Conservation (phyloP, 2,797 vertebrate genomes). For the Micrastur ruficollis region DNA sequence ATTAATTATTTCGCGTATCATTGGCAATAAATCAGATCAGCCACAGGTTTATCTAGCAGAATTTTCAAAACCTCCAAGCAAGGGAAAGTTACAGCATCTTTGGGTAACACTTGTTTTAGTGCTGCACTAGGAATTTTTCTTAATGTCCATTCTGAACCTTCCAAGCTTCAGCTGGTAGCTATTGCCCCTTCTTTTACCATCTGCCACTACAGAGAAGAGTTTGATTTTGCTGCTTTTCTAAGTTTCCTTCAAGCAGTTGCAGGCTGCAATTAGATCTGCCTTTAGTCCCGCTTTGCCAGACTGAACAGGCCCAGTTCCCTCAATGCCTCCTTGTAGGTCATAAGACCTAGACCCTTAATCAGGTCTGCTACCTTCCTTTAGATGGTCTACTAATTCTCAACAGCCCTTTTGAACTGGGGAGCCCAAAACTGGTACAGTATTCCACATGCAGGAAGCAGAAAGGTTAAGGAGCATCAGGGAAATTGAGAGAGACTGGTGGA, state of each 20-base stretch:
- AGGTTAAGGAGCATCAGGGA: not conserved
- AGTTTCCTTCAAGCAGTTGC: not conserved
- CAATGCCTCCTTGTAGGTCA: not conserved
- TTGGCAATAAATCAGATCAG: not conserved
- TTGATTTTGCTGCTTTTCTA: not conserved
- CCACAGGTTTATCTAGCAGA: not conserved
- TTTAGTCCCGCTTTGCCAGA: not conserved
- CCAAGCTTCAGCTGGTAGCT: not conserved
- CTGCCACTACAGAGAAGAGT: not conserved
- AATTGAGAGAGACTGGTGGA: too few relatives aligned
- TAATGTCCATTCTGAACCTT: not conserved
- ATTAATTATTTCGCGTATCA: not conserved
- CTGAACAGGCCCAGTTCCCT: not conserved
- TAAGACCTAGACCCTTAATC: not conserved
- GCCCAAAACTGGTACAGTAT: not conserved
- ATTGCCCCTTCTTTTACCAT: not conserved
- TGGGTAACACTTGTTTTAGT: not conserved
- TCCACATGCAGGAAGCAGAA: not conserved
- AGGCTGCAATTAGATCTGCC: not conserved
- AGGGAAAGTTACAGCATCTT: not conserved
- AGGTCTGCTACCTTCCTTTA: not conserved
- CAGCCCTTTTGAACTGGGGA: not conserved
- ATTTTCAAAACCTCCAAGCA: not conserved
- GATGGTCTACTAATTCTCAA: not conserved
- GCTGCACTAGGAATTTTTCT: not conserved